Base-by-base conservation (phyloP, 1,140 invertebrate genomes). In the Bombus consobrinus region DNA sequence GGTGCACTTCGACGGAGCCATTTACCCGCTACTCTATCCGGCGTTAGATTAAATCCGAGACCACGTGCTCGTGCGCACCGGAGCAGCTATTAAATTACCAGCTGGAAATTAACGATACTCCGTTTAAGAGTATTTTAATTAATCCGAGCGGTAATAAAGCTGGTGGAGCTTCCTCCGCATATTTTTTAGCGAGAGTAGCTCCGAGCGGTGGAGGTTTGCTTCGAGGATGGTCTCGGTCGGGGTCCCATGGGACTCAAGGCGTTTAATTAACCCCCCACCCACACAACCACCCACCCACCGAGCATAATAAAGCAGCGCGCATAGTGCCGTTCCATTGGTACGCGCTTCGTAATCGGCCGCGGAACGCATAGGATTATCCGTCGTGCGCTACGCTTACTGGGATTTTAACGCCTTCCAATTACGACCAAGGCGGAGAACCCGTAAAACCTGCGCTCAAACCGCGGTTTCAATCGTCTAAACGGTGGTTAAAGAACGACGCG, bases 41-140 rank as follows among this genome's bases (percentile, higher is more conserved):
- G 3, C 69, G 69, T 73, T 47, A 41, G 69, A 71, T 71, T 71
- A 73, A 73, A 73, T 25, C 28, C 25, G 69, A 41, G 39, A 41
- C 34, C 68, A 39, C 68, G 68, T n/a, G 69, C 68, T 37, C 68
- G 68, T 53, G 47, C 47, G 47, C 47, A 22, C 71, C 5, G 28
- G 15, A n/a, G 41, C 57, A 32, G 41, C 72, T 78, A 83, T 90
- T 90, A 90, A 90, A 90, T 90, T 82, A 85, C 68, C 75, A 25
- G 73, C 76, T 66, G 47, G 75, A 90, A 90, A 90, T 90, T 88
- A 90, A 90, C 89, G 88, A 82, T 77, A 77, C 80, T 79, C 75
- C 83, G 83, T 82, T 88, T 90, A 90, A 90, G 82, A 86, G 89
- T 88, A 83, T 90, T 90, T 90, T 90, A 90, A 90, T 90, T 90